These are phyloP conservation scores for Andrena minutula DNA, from an alignment of 2,888 invertebrate genomes.

Conservation along the genomic window DNA sequence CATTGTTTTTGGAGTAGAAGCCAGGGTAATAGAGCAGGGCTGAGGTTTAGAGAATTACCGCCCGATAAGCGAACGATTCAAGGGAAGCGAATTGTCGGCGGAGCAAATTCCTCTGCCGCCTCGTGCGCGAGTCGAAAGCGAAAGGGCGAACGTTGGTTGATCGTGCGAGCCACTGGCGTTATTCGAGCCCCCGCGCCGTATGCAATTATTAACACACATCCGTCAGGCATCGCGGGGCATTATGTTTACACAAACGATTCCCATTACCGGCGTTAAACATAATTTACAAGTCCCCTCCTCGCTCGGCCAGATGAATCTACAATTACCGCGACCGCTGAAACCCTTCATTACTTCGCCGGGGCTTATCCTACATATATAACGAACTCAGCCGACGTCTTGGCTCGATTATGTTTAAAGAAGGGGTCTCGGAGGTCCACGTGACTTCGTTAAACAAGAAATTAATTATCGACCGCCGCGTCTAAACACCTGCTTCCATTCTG, in stretches of 20 bases:
- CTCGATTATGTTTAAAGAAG: slow-evolving; percentile 65
- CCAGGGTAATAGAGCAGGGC: too few species aligned
- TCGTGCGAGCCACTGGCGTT: slow-evolving; percentile 28
- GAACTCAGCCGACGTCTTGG: slow-evolving; percentile 54
- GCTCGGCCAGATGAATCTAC: slow-evolving; percentile 39
- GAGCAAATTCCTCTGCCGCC: not conserved
- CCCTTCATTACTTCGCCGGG: slow-evolving; percentile 56
- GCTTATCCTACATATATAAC: slow-evolving; percentile 57
- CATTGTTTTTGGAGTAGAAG: too few species aligned
- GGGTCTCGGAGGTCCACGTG: slow-evolving; percentile 40
- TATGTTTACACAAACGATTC: slow-evolving; percentile 35
- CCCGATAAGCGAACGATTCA: too few species aligned
- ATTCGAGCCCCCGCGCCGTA: slow-evolving; percentile 9
- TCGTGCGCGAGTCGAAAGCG: not conserved
- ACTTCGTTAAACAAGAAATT: slow-evolving; percentile 65
- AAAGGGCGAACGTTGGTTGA: slow-evolving; percentile 5
- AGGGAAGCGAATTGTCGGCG: too few species aligned
- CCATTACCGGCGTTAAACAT: slow-evolving; percentile 29
- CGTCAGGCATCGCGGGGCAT: slow-evolving; percentile 7
- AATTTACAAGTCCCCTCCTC: slow-evolving; percentile 28
- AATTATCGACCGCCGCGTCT: slow-evolving; percentile 43
- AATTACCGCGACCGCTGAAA: slow-evolving; percentile 41
- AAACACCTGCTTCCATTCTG: slow-evolving; percentile 1
- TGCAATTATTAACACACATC: slow-evolving; percentile 30
- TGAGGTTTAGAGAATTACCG: too few species aligned